Evolutionary conservation across 1,140 invertebrate species (phyloP), one percentile per base, ranked within the genome.

Genomic region (Cataglyphis hispanica): DNA sequence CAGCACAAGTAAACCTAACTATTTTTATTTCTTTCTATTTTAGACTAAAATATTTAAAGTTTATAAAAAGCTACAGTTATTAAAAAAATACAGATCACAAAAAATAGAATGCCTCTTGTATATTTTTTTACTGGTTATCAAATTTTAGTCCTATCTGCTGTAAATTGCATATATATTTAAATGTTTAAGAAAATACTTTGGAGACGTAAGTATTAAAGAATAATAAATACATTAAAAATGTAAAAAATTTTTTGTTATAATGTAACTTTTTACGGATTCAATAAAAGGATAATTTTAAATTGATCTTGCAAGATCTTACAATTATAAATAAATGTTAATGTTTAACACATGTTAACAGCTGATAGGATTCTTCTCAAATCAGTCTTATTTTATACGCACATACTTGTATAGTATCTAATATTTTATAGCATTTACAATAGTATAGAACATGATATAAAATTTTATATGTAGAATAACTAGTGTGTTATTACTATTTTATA

Each of bases 51-150:
- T 61, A 66, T 78, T 90, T 90, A 74, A 85, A 86, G 86, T 92
- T 91, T 92, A 92, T 93, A 93, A 93, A 94, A 93, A 93, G 93
- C 91, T 93, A 93, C 90, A 74, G 87, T 85, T 88, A 81, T 92
- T 94, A 93, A 93, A 93, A 93, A 94, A 94, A 94, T 94, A 94
- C 90, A 92, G 89, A 92, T 94, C 92, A 94, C 91, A 89, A 92
- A 94, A 94, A 93, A 94, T 93, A 93, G 88, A 93, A 93, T 93
- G 89, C 90, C 89, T 93, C 92, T 93, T 77, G 74, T 92, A 91
- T 92, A 90, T 81, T 74, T 87, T 90, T 86, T 90, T 69, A 76
- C 80, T 87, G 85, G 43, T 69, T 90, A 88, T 86, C 66, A 86
- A 80, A 86, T 88, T 91, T 70, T n/a, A 85, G 75, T 90, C 86